phyloP scores from a whole-genome alignment of 2,113 vertebrate genomes.

The Spilogale gracilis region DNA sequence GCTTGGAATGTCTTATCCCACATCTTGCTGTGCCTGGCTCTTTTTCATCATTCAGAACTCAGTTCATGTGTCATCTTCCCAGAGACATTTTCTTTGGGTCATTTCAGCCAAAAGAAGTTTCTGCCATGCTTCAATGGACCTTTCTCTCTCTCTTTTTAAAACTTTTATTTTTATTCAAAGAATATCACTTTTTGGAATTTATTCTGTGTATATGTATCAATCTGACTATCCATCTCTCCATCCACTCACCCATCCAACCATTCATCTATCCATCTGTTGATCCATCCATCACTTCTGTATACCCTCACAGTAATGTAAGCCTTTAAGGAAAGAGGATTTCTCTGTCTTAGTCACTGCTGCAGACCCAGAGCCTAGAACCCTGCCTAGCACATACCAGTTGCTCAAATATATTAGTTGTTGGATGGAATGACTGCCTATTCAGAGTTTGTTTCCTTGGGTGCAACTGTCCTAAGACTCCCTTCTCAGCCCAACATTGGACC shows the following conservation, averaged over 20 bases:
- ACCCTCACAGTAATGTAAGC: background rate
- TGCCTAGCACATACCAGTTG: background rate
- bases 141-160: background rate
- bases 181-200: background rate
- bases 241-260: background rate
- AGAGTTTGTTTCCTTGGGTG: background rate
- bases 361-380: background rate
- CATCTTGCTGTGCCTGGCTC: background rate
- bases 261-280: background rate
- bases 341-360: background rate
- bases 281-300: background rate
- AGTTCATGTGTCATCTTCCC: background rate
- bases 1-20: background rate
- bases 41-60: background rate
- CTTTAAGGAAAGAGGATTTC: background rate
- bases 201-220: background rate
- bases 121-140: background rate
- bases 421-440: background rate
- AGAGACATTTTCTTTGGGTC: background rate
- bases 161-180: background rate
- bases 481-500: background rate
- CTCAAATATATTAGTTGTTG: background rate
- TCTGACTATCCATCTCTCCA: background rate
- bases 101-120: background rate
- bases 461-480: background rate